A percentile compares a stretch with the other conserved stretches of the same genome.
Evolutionary conservation across 2,888 invertebrate species (phyloP).

Genomic region (Polia nebulosa): DNA sequence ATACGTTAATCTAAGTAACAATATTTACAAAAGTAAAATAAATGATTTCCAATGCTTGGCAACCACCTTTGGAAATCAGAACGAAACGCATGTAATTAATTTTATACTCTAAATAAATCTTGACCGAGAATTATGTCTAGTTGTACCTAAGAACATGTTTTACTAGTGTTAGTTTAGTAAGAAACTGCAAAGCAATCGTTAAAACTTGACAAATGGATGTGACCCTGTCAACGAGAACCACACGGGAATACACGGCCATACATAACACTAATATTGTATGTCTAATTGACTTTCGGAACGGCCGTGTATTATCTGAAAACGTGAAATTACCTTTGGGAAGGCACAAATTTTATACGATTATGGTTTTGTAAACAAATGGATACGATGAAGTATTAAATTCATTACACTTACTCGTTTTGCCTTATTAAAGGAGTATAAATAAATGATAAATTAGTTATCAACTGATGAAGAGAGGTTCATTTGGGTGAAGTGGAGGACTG

Average conservation of each 20-base stretch:
- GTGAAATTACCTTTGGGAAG: conserved; percentile 40
- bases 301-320: conserved; percentile 48
- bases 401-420: conserved; percentile 29
- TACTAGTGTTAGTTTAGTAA: neutral
- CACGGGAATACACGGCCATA: conserved; percentile 37
- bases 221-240: conserved; percentile 33
- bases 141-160: neutral
- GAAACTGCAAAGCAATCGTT: conserved; percentile 16
- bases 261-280: conserved; percentile 50
- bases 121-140: conserved; percentile 1
- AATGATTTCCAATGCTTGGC: conserved; percentile 6
- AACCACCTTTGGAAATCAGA: conserved; percentile 16
- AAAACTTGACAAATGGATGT: conserved; percentile 37
- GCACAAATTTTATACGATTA: conserved; percentile 27
- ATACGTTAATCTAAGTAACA: neutral
- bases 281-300: conserved; percentile 57
- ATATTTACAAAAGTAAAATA: neutral
- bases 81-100: conserved; percentile 27
- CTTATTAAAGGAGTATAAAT: conserved; percentile 29
- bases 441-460: conserved; percentile 49
- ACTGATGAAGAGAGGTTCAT: conserved; percentile 57
- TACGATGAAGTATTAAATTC: conserved; percentile 35
- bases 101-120: conserved; percentile 32
- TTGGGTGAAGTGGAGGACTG: conserved; percentile 39
- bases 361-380: conserved; percentile 52